Evolutionary conservation across 1,140 invertebrate genomes (phyloP), one percentile per base, ranked within the genome.

Genomic region (Leptopilina clavipes): DNA sequence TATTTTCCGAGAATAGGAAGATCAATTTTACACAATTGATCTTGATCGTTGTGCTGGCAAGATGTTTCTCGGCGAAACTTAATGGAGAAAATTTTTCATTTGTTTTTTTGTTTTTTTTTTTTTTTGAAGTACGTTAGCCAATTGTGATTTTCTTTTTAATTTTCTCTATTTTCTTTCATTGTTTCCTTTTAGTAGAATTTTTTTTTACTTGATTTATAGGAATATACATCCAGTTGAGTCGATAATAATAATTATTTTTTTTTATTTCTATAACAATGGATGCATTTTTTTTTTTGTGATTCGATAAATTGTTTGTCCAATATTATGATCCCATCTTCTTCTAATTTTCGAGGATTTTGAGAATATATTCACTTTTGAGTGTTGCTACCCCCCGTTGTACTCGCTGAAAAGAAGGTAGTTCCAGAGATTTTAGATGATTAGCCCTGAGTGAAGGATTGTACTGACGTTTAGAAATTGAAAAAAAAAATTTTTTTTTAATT

Each of bases 401-500:
- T 83, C 79, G 87, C 88, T 90, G 89, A 88, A 90, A 90, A 89
- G 78, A 89, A 90, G 72, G 72, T 72, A 79, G 77, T 79, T 79
- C 73, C 79, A 73, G 31, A 71, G 19, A 76, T 73, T 80, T 84
- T 83, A 85, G 79, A 78, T 72, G 12, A 70, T 43, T 72, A 40
- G 0, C 70, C 54, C 74, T 54, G 9, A 65, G 3, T 45, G 10
- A 54, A 37, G 14, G 7, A 65, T 45, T 44, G 72, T 45, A 56
- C 25, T 72, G 18, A 25, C 45, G 31, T 75, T 71, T 74, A 40
- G 37, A 40, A 40, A 40, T 40, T 8, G 7, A n/a, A n/a, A 40
- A 40, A 40, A 40, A 40, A 3, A 40, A 40, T 40, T 40, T 40
- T 40, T 40, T 40, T 40, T 40, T 40, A 40, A 8, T 7, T 40